Evolutionary conservation across 2,888 invertebrate genomes (phyloP).

Genomic region (Hypselothyrea guttata): DNA sequence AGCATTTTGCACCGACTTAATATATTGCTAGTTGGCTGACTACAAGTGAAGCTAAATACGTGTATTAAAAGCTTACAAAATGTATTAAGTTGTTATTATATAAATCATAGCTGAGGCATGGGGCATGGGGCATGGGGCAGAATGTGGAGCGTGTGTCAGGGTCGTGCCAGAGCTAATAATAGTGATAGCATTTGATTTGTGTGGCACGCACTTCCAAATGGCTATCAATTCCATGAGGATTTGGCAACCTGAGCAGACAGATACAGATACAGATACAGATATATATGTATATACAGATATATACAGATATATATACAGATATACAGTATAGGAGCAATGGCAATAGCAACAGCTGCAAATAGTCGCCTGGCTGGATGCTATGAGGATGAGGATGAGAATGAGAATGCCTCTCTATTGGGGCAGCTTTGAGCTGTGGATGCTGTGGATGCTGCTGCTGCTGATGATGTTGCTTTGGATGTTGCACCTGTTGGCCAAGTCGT

Average conservation of each 20-base stretch:
- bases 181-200: constrained; percentile 19
- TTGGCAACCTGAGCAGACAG: constrained; percentile 15
- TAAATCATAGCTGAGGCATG: too few species aligned
- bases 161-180: too few species aligned
- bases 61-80: too few species aligned
- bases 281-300: too few species aligned
- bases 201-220: constrained; percentile 11
- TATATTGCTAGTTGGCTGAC: too few species aligned
- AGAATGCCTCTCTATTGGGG: constrained; percentile 18
- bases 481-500: constrained; percentile 57
- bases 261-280: neutral
- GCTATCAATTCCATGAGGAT: constrained; percentile 25
- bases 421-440: constrained; percentile 6
- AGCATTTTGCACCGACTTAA: too few species aligned
- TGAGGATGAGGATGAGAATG: constrained; percentile 29
- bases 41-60: too few species aligned
- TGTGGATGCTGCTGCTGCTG: constrained; percentile 3
- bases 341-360: constrained; percentile 32
- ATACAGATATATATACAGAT: too few species aligned
- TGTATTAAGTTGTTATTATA: too few species aligned
- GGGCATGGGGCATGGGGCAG: too few species aligned
- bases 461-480: constrained; percentile 38
- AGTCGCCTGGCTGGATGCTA: constrained; percentile 32
- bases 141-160: too few species aligned
- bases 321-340: too few species aligned